phyloP scores from a whole-genome alignment of 2,888 invertebrate species.

The Cheilosia vernalis region DNA sequence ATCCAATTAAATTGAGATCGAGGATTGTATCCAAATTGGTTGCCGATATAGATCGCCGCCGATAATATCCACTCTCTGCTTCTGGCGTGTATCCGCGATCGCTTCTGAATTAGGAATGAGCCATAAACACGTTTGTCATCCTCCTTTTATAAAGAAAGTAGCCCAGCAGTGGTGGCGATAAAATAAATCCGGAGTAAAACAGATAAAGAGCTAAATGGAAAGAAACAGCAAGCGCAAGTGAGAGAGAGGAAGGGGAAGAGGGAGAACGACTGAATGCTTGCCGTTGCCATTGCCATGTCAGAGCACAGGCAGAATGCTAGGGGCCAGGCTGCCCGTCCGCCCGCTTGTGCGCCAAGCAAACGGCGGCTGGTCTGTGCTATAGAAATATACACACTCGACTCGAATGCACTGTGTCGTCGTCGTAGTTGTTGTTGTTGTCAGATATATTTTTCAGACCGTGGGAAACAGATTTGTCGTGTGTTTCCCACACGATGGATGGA shows the following conservation, averaged over 20 bases:
- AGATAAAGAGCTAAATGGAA: constrained; percentile 46
- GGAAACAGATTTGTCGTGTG: constrained; percentile 78
- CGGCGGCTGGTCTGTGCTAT: constrained; percentile 2
- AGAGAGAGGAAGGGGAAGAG: constrained; percentile 8
- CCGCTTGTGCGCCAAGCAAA: constrained; percentile 60
- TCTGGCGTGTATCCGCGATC: constrained; percentile 74
- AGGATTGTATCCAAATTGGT: constrained; percentile 50
- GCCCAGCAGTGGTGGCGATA: constrained; percentile 51
- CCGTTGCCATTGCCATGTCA: not conserved
- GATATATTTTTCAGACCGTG: constrained; percentile 77
- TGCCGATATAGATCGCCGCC: constrained; percentile 75
- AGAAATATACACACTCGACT: constrained; percentile 15
- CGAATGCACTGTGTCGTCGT: constrained; percentile 48
- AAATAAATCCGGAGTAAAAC: constrained; percentile 59
- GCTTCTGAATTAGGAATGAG: constrained; percentile 82
- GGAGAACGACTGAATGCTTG: constrained; percentile 16
- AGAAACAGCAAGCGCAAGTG: constrained; percentile 26
- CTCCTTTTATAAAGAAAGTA: constrained; percentile 81
- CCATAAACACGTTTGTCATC: constrained; percentile 81
- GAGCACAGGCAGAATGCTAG: not conserved
- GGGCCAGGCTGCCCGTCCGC: constrained; percentile 35
- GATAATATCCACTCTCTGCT: constrained; percentile 45
- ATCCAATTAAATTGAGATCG: constrained; percentile 62
- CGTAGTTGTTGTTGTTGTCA: constrained; percentile 69
- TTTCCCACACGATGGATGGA: constrained; percentile 83